phyloP scores from a whole-genome alignment of 1,140 invertebrate species.

The Papilio helenus region DNA sequence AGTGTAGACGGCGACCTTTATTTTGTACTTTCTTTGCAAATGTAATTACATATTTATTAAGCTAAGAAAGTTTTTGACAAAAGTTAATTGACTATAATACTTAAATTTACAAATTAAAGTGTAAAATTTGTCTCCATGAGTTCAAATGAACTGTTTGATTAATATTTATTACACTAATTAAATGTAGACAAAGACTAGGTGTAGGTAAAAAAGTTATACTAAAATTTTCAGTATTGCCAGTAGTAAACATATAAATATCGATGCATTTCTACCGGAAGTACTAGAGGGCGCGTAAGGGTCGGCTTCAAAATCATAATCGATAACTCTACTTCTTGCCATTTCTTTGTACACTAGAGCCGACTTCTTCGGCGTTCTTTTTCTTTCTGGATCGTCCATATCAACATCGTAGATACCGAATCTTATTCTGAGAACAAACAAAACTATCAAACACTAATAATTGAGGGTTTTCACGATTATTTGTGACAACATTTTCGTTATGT shows the following conservation, averaged over 20 bases:
- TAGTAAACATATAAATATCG: constrained; percentile 9
- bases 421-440: constrained; percentile 32
- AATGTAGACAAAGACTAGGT: no score
- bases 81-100: no score
- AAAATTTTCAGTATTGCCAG: constrained; percentile 6
- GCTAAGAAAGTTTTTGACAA: no score
- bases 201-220: background rate
- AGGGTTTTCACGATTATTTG: no score
- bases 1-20: no score
- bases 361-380: constrained; percentile 36
- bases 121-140: no score
- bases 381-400: constrained; percentile 32
- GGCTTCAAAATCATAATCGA: constrained; percentile 38
- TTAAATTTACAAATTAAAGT: no score
- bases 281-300: constrained; percentile 32
- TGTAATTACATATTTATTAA: no score
- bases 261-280: background rate
- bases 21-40: no score
- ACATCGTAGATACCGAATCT: constrained; percentile 41
- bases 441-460: background rate
- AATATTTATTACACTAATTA: no score
- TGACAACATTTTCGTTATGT: no score
- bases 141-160: no score
- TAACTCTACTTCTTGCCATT: constrained; percentile 38
- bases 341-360: constrained; percentile 42